Conservation (phyloP, 2,113 vertebrate genomes). For the Brachyhypopomus gauderio region DNA sequence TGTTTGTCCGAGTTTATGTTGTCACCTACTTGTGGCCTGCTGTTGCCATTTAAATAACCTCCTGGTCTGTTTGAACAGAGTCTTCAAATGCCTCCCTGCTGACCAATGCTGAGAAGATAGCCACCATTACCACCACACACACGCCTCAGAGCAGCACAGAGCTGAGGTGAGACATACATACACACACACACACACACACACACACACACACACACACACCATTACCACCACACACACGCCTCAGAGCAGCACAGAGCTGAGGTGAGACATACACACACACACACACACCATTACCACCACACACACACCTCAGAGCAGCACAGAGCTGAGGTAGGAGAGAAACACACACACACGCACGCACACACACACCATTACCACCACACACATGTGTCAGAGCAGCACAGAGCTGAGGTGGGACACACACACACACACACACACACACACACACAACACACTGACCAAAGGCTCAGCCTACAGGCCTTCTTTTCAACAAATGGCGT, state of each 20-base stretch:
- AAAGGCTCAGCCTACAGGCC: neutral
- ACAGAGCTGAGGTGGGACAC: conserved; percentile 37
- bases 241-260: too few relatives aligned
- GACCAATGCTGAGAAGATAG: conserved; percentile 55
- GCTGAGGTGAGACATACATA: conserved; percentile 31
- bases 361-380: conserved; percentile 54
- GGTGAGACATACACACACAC: too few relatives aligned
- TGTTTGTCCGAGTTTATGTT: too few relatives aligned
- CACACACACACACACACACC: conserved; percentile 14
- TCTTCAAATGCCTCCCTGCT: conserved; percentile 49
- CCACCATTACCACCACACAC: conserved; percentile 55
- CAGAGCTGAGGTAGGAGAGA: too few relatives aligned
- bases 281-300: conserved; percentile 50
- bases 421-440: conserved; percentile 10
- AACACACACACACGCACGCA: conserved; percentile 51
- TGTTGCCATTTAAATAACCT: neutral
- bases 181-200: too few relatives aligned
- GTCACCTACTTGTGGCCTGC: too few relatives aligned
- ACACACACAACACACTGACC: conserved; percentile 7
- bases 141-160: conserved; percentile 50
- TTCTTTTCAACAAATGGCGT: conserved; percentile 4
- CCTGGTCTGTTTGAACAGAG: conserved; percentile 31
- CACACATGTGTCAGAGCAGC: conserved; percentile 51
- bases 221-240: too few relatives aligned
- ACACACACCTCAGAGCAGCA: conserved; percentile 52